Evolutionary conservation across 2,113 vertebrate genomes (phyloP).

Genomic region (Corydoras sp.): DNA sequence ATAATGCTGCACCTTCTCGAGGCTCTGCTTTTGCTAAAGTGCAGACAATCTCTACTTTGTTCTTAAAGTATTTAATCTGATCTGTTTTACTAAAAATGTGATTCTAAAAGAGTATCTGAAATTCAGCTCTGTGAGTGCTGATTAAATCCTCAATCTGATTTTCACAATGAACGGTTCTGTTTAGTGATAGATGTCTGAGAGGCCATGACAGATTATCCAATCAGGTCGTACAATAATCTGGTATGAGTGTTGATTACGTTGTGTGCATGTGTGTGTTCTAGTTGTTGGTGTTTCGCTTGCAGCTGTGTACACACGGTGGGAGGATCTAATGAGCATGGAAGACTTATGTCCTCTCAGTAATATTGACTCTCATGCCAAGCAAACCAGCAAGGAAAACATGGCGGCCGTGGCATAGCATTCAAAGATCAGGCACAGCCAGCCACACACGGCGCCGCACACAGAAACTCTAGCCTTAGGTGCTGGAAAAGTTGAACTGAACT

Average conservation of each 20-base stretch:
- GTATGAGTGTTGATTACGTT: slow-evolving; percentile 33
- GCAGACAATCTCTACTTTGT: background rate
- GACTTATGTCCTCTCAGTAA: slow-evolving; percentile 41
- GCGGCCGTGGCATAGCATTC: slow-evolving; percentile 46
- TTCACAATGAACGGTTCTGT: background rate
- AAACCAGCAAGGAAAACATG: slow-evolving; percentile 47
- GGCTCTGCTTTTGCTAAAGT: background rate
- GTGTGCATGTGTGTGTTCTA: slow-evolving; percentile 22
- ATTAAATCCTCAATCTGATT: background rate
- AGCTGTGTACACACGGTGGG: slow-evolving; percentile 45
- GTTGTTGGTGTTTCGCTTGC: slow-evolving; percentile 37
- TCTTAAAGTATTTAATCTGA: background rate
- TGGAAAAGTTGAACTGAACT: background rate
- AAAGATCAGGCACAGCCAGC: slow-evolving; percentile 34
- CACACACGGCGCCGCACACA: slow-evolving; percentile 43
- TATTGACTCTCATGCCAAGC: slow-evolving; percentile 41
- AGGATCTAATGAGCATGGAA: slow-evolving; percentile 40
- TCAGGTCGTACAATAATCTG: slow-evolving; percentile 25
- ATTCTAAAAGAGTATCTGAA: background rate
- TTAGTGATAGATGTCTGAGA: slow-evolving; percentile 12
- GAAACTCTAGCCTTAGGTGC: background rate
- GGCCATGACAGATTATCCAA: slow-evolving; percentile 36
- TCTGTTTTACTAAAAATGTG: background rate
- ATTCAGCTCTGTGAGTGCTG: too few species aligned
- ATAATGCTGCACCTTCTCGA: background rate